Percentiles rank a stretch among this genome's conserved stretches.
phyloP scores from a whole-genome alignment of 2,797 vertebrate species.

The Sus cebifrons region DNA sequence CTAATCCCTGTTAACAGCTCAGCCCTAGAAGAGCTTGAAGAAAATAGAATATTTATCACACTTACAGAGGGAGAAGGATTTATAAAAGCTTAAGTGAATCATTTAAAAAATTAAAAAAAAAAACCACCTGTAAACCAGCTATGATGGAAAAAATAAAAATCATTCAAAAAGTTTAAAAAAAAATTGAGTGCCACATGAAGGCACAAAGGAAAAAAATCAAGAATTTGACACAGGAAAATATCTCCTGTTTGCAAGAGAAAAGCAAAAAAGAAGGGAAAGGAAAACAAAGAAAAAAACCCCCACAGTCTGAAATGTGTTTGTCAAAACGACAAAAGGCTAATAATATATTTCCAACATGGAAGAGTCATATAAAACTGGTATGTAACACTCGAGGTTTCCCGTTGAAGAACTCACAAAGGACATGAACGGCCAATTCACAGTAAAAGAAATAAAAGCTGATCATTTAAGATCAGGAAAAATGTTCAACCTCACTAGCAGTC shows the following conservation, averaged over 20 bases:
- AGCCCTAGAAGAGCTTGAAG: conserved; percentile 31
- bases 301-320: not conserved
- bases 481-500: not conserved
- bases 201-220: not conserved
- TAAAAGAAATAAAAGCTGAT: not conserved
- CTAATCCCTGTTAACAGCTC: not conserved
- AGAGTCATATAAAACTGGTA: not conserved
- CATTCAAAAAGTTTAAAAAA: not conserved
- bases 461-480: not conserved
- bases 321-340: conserved; percentile 19
- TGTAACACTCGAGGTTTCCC: not conserved
- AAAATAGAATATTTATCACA: conserved; percentile 13
- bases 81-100: not conserved
- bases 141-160: too few species aligned
- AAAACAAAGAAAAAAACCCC: not conserved
- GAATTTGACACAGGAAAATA: not conserved
- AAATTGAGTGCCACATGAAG: not conserved
- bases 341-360: not conserved
- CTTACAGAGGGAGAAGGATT: not conserved
- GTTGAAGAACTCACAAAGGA: conserved; percentile 30
- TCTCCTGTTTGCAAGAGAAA: conserved; percentile 9
- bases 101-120: too few species aligned
- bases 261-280: not conserved
- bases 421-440: not conserved
- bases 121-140: too few species aligned